Evolutionary conservation across 2,888 invertebrate genomes (phyloP).

Genomic region (Eilema sororculum): DNA sequence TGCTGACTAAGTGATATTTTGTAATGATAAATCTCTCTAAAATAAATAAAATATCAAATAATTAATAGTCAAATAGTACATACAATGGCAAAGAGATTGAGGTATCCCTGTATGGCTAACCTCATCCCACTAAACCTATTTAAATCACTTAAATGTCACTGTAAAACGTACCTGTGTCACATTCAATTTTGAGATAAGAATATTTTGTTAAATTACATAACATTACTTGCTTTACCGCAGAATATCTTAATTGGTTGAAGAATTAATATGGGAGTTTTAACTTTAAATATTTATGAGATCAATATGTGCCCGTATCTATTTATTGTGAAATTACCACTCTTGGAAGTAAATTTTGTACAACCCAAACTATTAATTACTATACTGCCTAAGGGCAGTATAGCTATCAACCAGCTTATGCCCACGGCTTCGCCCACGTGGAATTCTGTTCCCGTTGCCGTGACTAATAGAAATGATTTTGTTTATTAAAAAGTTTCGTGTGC

Average conservation of each 20-base stretch:
- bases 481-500: too few species aligned
- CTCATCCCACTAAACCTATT: not conserved
- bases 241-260: not conserved
- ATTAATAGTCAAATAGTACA: too few species aligned
- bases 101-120: not conserved
- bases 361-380: too few species aligned
- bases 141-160: not conserved
- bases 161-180: not conserved
- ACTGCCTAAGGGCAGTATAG: too few species aligned
- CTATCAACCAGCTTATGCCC: too few species aligned
- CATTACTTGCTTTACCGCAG: too few species aligned
- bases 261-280: not conserved
- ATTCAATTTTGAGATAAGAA: not conserved
- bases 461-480: too few species aligned
- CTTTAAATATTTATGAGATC: not conserved
- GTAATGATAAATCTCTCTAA: too few species aligned
- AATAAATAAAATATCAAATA: too few species aligned
- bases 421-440: too few species aligned
- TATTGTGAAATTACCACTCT: not conserved
- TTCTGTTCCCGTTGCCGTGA: too few species aligned
- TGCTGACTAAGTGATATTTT: not conserved
- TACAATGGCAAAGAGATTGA: too few species aligned
- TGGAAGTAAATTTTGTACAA: not conserved
- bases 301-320: not conserved
- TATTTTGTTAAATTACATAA: not conserved